Evolutionary conservation across 1,140 invertebrate species (phyloP).

Genomic region (Diachasma alloeum): DNA sequence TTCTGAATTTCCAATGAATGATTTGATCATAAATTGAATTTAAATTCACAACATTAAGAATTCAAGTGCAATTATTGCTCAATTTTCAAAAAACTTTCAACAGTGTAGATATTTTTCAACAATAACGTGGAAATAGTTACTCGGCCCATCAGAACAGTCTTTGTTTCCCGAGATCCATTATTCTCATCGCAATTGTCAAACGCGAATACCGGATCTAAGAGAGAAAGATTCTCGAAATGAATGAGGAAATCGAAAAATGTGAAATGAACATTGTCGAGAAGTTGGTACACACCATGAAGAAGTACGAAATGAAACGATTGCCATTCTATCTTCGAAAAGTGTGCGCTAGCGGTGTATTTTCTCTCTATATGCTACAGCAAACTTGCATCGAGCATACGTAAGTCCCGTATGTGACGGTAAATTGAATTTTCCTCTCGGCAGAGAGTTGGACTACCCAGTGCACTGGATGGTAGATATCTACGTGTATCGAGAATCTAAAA

Average conservation of each 20-base stretch:
- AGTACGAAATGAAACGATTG: background rate
- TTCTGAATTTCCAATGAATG: too few species aligned
- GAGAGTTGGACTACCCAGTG: background rate
- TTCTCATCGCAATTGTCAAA: too few species aligned
- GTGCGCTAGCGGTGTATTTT: background rate
- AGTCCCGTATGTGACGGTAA: conserved; percentile 18
- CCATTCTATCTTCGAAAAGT: background rate
- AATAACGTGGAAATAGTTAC: too few species aligned
- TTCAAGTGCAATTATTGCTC: too few species aligned
- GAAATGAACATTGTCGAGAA: background rate
- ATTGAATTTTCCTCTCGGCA: conserved; percentile 15
- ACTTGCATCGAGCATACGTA: conserved; percentile 15
- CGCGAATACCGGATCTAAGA: background rate
- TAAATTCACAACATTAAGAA: too few species aligned
- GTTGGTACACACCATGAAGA: background rate
- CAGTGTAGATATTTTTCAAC: too few species aligned
- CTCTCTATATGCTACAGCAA: background rate
- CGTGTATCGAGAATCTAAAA: conserved; percentile 18
- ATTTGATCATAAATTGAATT: too few species aligned
- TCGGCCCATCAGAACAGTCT: too few species aligned
- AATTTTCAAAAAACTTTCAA: too few species aligned
- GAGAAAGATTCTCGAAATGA: background rate
- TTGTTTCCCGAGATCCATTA: too few species aligned
- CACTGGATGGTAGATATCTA: background rate
- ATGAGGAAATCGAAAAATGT: background rate